Base-by-base conservation (phyloP, 2,888 invertebrate species). In the Poecilobothrus nobilitatus region DNA sequence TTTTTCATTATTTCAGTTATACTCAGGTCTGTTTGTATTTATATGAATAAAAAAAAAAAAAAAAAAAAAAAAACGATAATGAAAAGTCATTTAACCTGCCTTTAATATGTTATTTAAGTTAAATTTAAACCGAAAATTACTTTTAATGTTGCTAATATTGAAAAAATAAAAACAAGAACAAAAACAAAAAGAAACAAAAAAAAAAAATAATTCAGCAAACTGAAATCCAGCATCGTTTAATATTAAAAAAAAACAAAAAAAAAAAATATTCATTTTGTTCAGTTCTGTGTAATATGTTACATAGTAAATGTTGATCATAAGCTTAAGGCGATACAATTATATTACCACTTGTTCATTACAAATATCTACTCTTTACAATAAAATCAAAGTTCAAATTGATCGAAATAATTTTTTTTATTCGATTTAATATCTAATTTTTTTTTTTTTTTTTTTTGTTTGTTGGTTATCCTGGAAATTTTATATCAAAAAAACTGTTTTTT, bases 11-110 rank as follows among this genome's bases (percentile, higher is more conserved):
- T 37, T 53, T 15, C 53, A 53, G 53, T 53, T 53, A 41, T n/a
- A 27, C 27, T 27, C 27, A 27, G 27, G 27, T 53, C n/a, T 18
- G 53, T 53, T 9, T 53, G 53, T 53, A 53, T 53, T 12, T 53
- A 27, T 27, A 27, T 27, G 15, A 27, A n/a, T n/a, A n/a, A n/a
- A 44, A 2, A n/a, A n/a, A n/a, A n/a, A n/a, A n/a, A n/a, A n/a
- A n/a, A n/a, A n/a, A n/a, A n/a, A n/a, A n/a, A n/a, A n/a, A n/a
- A 53, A 53, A 53, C 53, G 53, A 53, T 53, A 53, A 53, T 53
- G 18, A 53, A 53, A 18, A 53, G 53, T 53, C 9, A 53, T 53
- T 53, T 53, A 53, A 53, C 53, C 53, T 53, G 53, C 53, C 53
- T 53, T 53, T 53, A 53, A 53, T 53, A 53, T 53, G 53, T 18